These are phyloP conservation scores for Sphenopsis melanotis DNA, from an alignment of 2,797 vertebrate species.

Conservation along the genomic window DNA sequence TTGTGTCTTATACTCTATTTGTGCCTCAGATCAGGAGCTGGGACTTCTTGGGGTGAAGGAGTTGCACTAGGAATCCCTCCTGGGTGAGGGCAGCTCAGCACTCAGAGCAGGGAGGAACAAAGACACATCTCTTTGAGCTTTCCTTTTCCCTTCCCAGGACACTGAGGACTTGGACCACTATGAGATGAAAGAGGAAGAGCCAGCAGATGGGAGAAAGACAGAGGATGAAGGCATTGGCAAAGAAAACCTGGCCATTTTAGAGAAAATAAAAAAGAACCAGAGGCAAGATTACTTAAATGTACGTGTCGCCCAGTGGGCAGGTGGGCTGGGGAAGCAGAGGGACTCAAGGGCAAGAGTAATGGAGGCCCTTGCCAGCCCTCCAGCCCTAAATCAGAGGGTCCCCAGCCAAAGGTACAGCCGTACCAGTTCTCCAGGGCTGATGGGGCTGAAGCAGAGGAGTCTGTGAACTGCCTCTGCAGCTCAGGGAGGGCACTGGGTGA, in stretches of 20 bases:
- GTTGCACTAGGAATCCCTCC: not conserved
- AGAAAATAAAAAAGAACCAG: conserved; percentile 99
- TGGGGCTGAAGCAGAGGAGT: not conserved
- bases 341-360: not conserved
- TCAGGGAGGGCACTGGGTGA: not conserved
- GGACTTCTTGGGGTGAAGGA: not conserved
- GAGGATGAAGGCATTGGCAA: conserved; percentile 97
- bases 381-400: not conserved
- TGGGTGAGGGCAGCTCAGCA: not conserved
- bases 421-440: not conserved
- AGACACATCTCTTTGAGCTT: not conserved
- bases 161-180: conserved; percentile 96
- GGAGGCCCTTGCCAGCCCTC: not conserved
- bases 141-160: conserved; percentile 75
- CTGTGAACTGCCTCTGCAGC: not conserved
- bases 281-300: conserved; percentile 99
- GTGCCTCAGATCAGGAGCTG: not conserved
- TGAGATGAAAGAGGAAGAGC: conserved; percentile 98
- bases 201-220: conserved; percentile 90
- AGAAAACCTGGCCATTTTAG: conserved; percentile 94
- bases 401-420: not conserved
- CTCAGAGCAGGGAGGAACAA: not conserved
- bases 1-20: not conserved
- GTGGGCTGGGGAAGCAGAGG: not conserved
- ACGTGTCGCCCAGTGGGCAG: conserved; percentile 72